Percentiles rank a stretch among this genome's conserved stretches.
Evolutionary conservation across 2,888 invertebrate species (phyloP).

Genomic region (Acleris sparsana): DNA sequence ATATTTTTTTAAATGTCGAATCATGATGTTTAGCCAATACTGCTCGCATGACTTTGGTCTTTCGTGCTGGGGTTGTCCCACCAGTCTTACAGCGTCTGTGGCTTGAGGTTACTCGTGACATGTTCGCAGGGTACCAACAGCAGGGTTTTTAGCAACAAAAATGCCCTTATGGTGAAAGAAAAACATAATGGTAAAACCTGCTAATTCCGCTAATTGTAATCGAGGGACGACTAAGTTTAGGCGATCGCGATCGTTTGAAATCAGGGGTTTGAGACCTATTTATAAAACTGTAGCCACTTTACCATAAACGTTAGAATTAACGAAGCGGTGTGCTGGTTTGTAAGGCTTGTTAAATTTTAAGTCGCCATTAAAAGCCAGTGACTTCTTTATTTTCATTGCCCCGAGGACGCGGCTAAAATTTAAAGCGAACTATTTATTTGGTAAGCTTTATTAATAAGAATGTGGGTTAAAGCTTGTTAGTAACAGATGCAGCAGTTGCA

Average conservation of each 20-base stretch:
- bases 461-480: not conserved
- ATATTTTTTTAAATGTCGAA: too few relatives aligned
- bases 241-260: not conserved
- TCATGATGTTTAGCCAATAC: too few relatives aligned
- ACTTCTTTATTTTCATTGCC: conserved; percentile 5
- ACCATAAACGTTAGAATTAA: conserved; percentile 7
- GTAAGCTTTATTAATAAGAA: not conserved
- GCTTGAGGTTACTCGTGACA: too few relatives aligned
- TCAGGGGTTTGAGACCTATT: not conserved
- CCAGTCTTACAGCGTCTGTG: too few relatives aligned
- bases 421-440: conserved; percentile 1
- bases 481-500: too few relatives aligned
- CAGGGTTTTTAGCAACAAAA: too few relatives aligned
- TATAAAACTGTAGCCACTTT: conserved; percentile 1
- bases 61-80: too few relatives aligned
- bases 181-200: not conserved
- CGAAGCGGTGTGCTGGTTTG: conserved; percentile 15
- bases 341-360: conserved; percentile 15
- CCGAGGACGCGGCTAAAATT: not conserved
- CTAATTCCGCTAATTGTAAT: not conserved
- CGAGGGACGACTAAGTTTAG: not conserved
- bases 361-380: conserved; percentile 10
- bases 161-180: not conserved
- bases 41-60: too few relatives aligned
- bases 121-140: too few relatives aligned